Evolutionary conservation across 1,140 invertebrate species (phyloP), one percentile per base, ranked within the genome.

Genomic region (Drosophila saltans): DNA sequence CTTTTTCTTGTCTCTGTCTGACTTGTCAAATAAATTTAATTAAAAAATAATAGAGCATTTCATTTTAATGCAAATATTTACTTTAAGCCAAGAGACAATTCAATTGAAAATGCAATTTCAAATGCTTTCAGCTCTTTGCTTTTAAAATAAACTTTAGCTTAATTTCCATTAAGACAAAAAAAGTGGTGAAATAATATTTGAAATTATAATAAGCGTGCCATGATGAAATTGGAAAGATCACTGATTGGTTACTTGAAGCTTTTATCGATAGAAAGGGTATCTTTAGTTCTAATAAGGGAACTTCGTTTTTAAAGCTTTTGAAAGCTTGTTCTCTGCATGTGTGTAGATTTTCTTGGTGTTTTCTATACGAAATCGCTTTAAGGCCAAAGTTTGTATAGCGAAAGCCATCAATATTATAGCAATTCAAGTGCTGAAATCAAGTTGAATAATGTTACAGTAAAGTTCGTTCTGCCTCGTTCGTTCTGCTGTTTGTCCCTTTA

Each of bases 381-480:
- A 52, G 8, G 24, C 21, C 8, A 26, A 52, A 21, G 16, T 52
- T 24, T 3, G 45, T 9, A 3, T 2, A 52, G 21, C 10, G 9
- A 9, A 52, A 26, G 45, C 45, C 24, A 62, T 26, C 40, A 62
- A 59, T 39, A 16, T 59, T 59, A 24, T 59, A 59, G 57, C 57
- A 40, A 39, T 59, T 59, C 16, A 40, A 40, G 33, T 39, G 56
- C 56, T 58, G 33, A 58, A 58, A 59, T 59, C 57, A 59, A 52
- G 57, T 39, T 59, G 30, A 39, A 58, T 58, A 39, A 36, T 33
- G 30, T 58, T 58, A 11, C 2, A 58, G 30, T 21, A 39, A n/a
- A 58, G 57, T 58, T 59, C 33, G 33, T 59, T 10, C 3, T 39
- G 8, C 1, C 5, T 33, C n/a, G 16, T 5, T 21, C 56, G 7